phyloP scores from a whole-genome alignment of 37 sponge, comb jelly and placozoan species.

The Oopsacas minuta region DNA sequence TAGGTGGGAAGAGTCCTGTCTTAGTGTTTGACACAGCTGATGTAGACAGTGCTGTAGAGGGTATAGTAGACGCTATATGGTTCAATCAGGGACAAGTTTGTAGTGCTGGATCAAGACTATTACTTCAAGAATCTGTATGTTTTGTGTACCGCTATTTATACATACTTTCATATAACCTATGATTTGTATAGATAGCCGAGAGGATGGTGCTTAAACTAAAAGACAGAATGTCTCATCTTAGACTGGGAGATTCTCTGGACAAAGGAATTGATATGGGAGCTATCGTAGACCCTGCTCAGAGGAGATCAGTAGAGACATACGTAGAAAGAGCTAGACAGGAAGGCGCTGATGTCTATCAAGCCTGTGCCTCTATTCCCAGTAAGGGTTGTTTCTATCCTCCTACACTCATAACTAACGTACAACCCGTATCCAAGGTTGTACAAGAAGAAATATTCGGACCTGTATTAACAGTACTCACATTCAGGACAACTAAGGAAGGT shows the following conservation, averaged over 20 bases:
- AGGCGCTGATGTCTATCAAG: conserved; percentile 79
- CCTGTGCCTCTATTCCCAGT: conserved; percentile 72
- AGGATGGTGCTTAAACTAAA: conserved; percentile 65
- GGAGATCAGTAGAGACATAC: conserved; percentile 51
- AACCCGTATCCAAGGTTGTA: conserved; percentile 78
- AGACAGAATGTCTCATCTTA: conserved; percentile 66
- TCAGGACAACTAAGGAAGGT: conserved; percentile 91
- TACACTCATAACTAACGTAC: conserved; percentile 84
- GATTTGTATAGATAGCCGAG: conserved; percentile 38
- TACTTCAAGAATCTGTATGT: conserved; percentile 69
- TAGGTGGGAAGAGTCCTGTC: conserved; percentile 88
- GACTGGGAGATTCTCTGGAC: conserved; percentile 39
- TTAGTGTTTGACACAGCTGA: conserved; percentile 86
- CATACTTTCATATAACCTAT: too few species aligned
- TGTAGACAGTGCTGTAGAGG: conserved; percentile 79
- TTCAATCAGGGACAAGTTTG: conserved; percentile 99
- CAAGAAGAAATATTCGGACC: conserved; percentile 97
- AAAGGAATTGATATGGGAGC: conserved; percentile 84
- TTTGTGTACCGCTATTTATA: not conserved
- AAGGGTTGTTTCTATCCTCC: conserved; percentile 84
- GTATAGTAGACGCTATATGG: conserved; percentile 87
- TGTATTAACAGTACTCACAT: conserved; percentile 71
- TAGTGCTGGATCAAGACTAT: conserved; percentile 76
- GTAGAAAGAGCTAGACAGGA: conserved; percentile 71
- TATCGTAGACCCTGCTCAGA: conserved; percentile 69